Evolutionary conservation across 2,113 vertebrate genomes (phyloP), one percentile per base, ranked within the genome.

Genomic region (Ifrita kowaldi): DNA sequence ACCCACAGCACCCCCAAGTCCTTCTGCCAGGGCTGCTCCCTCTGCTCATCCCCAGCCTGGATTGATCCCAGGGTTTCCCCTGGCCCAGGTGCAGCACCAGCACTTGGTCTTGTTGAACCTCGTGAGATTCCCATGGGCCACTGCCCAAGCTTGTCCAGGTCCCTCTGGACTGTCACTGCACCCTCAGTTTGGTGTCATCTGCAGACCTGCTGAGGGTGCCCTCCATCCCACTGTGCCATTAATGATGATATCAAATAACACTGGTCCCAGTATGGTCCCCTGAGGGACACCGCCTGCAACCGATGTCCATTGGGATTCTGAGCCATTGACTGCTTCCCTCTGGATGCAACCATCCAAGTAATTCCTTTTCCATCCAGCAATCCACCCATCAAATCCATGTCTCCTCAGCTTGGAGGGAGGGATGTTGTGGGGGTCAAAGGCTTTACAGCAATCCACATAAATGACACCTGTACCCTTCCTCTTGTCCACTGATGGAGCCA

Each of bases 361-460:
- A 59, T 12, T 76, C 17, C 37, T 76, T 59, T 68, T 27, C 11
- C 37, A 76, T 68, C 17, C 44, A 50, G 62, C 35, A 67, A 67
- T 44, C 32, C 35, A 35, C 16, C 13, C 35, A n/a, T 0, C 2
- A 12, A 49, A 49, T 42, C 35, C 44, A 32, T 2, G 2, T 11
- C 21, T 50, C 32, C 8, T 4, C 37, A 49, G 1, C 24, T 6
- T 10, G 18, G 37, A 59, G 37, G 52, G 53, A 59, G 59, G 26
- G 62, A 50, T 27, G 44, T 7, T 32, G 37, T 37, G 20, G 7
- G 16, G 16, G 13, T 10, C 63, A 37, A 59, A 59, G 33, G 37
- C 27, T 59, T 59, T 27, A 59, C 21, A 68, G 32, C 11, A 68
- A 59, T 12, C 32, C 32, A 17, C 13, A 52, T 8, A 27, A 52